These are phyloP conservation scores for Amiota minor DNA, from an alignment of 2,888 invertebrate species.

Conservation along the genomic window DNA sequence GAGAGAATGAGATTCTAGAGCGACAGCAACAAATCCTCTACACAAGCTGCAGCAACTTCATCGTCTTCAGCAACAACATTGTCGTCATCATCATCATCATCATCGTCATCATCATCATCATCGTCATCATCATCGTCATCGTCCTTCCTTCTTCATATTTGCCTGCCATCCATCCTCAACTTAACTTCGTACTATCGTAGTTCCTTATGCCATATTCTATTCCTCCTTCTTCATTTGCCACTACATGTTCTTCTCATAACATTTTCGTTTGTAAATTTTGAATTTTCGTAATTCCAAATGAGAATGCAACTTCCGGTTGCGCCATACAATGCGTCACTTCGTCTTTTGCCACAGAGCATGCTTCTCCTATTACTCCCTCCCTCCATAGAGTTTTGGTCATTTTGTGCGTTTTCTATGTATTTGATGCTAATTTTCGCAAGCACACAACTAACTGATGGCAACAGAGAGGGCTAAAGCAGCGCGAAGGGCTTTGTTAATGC, in stretches of 20 bases:
- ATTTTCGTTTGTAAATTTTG: constrained; percentile 69
- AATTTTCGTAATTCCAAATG: constrained; percentile 71
- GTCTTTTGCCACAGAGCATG: constrained; percentile 10
- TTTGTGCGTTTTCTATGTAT: constrained; percentile 65
- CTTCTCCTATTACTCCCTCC: constrained; percentile 50
- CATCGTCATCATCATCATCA: background rate
- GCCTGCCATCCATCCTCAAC: constrained; percentile 65
- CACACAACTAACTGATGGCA: constrained; percentile 32
- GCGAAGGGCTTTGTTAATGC: constrained; percentile 65
- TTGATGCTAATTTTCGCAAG: constrained; percentile 70
- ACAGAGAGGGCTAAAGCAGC: constrained; percentile 39
- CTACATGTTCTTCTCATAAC: constrained; percentile 59
- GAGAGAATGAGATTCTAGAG: too few species aligned
- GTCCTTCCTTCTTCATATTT: constrained; percentile 1
- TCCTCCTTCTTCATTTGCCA: constrained; percentile 46
- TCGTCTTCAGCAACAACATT: background rate
- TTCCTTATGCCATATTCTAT: too few species aligned
- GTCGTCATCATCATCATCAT: background rate
- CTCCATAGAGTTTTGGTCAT: constrained; percentile 56
- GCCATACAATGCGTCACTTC: constrained; percentile 21
- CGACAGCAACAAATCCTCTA: constrained; percentile 11
- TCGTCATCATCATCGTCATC: background rate
- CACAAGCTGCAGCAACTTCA: background rate
- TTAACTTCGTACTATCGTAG: constrained; percentile 59
- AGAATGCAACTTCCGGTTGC: constrained; percentile 60